Base-by-base conservation (phyloP, 2,113 vertebrate species). In the Poeciliopsis prolifica region DNA sequence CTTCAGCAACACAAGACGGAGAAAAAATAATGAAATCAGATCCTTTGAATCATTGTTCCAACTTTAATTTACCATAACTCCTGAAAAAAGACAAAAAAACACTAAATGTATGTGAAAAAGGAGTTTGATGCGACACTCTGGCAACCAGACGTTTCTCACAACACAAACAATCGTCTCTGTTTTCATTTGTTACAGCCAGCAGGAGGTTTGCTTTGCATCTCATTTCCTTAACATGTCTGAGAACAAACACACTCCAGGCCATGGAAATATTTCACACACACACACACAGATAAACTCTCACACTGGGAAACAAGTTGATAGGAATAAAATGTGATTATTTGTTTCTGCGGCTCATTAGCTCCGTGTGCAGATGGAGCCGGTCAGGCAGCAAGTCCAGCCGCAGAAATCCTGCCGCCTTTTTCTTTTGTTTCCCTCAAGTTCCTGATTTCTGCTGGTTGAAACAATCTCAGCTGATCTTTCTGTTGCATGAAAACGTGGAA, bases 191-290 rank as follows among this genome's bases (percentile, higher is more conserved):
- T 54, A 24, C 22, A 24, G 51, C 22, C 22, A 54, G 22, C 51
- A 24, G 54, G 8, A 14, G 22, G 72, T 79, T 62, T 30, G 62
- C 31, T 78, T 70, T 72, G 61, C 68, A 70, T 66, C 51, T 72
- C 75, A 54, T 79, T 77, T 83, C 42, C 67, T 68, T 61, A 30
- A 48, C 58, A 30, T 14, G 24, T 65, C 61, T 60, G 7, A 62
- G 70, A 77, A 72, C 63, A 74, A 68, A 0, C 4, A 33, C 12
- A 5, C 78, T 70, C 0, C 0, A 5, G 80, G 79, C 30, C 24
- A 17, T 3, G 11, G 7, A 54, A 54, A 54, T 22, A 51, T 24
- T 54, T 54, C 22, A 54, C 40, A 65, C 9, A 65, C 65, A 74
- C 70, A 48, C 70, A 74, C 66, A 37, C 37, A 40, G 15, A 65